phyloP scores from a whole-genome alignment of 2,797 vertebrate genomes.

The Tolypeutes matacus region DNA sequence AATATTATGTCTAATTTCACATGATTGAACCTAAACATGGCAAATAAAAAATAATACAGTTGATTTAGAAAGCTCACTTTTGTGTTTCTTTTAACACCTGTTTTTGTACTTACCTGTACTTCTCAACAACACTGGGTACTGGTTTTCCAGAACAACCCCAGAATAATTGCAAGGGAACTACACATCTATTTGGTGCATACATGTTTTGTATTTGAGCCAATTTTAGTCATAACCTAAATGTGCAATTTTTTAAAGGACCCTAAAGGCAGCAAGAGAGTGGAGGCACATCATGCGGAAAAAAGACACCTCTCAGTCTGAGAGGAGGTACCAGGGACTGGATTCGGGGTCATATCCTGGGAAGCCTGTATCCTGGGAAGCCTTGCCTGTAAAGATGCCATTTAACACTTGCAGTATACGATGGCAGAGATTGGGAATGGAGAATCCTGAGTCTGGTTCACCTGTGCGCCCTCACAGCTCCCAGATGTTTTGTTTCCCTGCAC shows the following conservation, averaged over 20 bases:
- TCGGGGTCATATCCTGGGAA: not conserved
- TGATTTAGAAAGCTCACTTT: not conserved
- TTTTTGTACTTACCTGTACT: not conserved
- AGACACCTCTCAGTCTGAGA: not conserved
- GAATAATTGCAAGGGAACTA: not conserved
- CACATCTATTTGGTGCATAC: not conserved
- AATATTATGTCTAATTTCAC: conserved; percentile 12
- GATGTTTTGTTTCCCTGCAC: not conserved
- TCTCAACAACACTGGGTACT: not conserved
- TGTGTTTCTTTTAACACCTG: not conserved
- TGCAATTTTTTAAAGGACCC: not conserved
- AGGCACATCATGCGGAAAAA: not conserved
- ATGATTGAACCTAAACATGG: conserved; percentile 6
- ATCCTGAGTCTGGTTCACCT: not conserved
- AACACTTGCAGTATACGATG: not conserved
- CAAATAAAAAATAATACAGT: not conserved
- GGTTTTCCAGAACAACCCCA: not conserved
- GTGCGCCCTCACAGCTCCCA: not conserved
- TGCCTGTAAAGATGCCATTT: not conserved
- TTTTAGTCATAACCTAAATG: conserved; percentile 23
- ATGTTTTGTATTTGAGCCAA: not conserved
- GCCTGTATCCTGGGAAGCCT: not conserved
- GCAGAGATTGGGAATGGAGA: not conserved
- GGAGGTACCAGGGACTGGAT: not conserved
- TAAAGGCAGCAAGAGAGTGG: not conserved